Percentiles rank a stretch among this genome's conserved stretches.
These are phyloP conservation scores for Watsonalla cultraria DNA, from an alignment of 2,888 invertebrate genomes.

Conservation along the genomic window DNA sequence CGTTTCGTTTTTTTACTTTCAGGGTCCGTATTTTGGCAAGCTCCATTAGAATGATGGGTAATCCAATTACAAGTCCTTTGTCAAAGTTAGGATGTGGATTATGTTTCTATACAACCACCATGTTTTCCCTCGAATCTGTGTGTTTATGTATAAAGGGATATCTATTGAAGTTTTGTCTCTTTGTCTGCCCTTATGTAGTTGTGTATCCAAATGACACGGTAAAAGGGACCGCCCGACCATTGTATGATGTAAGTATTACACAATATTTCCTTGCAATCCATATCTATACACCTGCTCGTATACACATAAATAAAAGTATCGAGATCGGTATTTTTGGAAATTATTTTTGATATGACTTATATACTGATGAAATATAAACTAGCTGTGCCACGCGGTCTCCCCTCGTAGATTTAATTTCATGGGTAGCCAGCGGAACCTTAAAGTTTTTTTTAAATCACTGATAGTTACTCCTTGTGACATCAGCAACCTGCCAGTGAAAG, in stretches of 20 bases:
- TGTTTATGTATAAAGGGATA: conserved; percentile 63
- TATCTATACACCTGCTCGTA: neutral
- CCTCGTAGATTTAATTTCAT: no score
- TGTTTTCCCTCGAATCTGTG: conserved; percentile 60
- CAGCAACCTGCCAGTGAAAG: no score
- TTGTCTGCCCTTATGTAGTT: conserved; percentile 50
- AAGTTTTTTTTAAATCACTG: no score
- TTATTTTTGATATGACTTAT: no score
- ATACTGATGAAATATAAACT: no score
- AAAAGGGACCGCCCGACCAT: conserved; percentile 24
- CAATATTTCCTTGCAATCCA: conserved; percentile 5
- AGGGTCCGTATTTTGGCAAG: conserved; percentile 34
- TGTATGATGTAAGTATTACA: neutral
- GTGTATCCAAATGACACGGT: conserved; percentile 51
- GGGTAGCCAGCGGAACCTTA: no score
- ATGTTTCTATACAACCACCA: conserved; percentile 69
- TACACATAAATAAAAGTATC: no score
- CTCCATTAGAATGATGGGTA: conserved; percentile 63
- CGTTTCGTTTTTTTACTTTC: conserved; percentile 8
- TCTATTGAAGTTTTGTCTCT: conserved; percentile 57
- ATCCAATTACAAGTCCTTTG: conserved; percentile 76
- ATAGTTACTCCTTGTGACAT: no score
- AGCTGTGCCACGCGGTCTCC: no score
- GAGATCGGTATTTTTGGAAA: no score
- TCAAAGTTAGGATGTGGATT: conserved; percentile 74